Base-by-base conservation (phyloP, 2,113 vertebrate species). In the Ciconia boyciana region DNA sequence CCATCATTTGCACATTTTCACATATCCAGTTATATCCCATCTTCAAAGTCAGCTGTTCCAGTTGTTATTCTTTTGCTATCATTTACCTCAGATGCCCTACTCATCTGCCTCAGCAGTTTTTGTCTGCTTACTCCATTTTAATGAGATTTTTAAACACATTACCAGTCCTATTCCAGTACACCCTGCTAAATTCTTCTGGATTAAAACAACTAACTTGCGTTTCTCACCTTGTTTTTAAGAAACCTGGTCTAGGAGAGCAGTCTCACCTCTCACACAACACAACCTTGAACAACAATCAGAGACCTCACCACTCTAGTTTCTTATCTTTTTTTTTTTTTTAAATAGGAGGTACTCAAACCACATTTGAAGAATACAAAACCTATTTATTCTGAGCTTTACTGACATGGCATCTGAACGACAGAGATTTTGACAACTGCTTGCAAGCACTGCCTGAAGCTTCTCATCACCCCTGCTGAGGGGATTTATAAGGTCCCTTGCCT, bases 371-470 rank as follows among this genome's bases (percentile, higher is more conserved):
- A 16, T 4, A 72, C 2, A 5, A 71, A 90, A 29, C 22, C 18
- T 49, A 16, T 55, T 66, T 60, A 61, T 66, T 66, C 72, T 20
- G 31, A 89, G 34, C 39, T 78, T 72, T 48, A 22, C 34, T 0
- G 0, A 52, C 25, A 3, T 1, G 5, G 16, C 34, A n/a, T 9
- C 39, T 44, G 34, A 88, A 36, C n/a, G 80, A 26, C 2, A 58
- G 20, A 14, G 21, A 87, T 62, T 64, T 32, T 0, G 0, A 61
- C 13, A 89, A 14, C 9, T 2, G 15, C 39, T 77, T 52, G 31
- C 28, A 61, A 84, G 52, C 5, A 32, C 6, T 61, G 36, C 51
- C 78, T 75, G 36, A 65, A 79, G 49, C 16, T 76, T 58, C 25
- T n/a, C 36, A 36, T 4, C 25, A 1, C 14, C 17, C 21, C 31